Base-by-base conservation (phyloP, 2,797 vertebrate genomes). In the Serranus cabrilla region DNA sequence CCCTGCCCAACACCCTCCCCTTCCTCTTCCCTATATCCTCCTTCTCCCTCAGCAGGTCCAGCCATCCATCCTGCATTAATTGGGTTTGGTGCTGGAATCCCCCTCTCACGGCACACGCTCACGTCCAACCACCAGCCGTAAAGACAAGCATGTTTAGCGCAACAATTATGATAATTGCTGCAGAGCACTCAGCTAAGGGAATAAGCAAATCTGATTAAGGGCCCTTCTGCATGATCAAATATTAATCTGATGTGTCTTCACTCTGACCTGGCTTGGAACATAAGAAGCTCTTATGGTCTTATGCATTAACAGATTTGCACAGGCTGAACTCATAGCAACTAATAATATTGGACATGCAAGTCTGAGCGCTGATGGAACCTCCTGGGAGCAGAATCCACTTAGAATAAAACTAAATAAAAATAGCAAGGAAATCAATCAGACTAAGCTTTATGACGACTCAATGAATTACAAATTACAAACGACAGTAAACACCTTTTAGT, bases 111-210 rank as follows among this genome's bases (percentile, higher is more conserved):
- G 85, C 91, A 91, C 94, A 94, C 89, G 87, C 93, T 93, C 92
- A 95, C 90, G 92, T 94, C 92, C 93, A 93, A 62, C 71, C 93
- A 93, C 94, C 93, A 93, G 80, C 83, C 81, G 81, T 93, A 94
- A 96, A 97, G 95, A 96, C 95, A 96, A 96, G 96, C 95, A 96
- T 95, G 96, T 97, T 98, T 97, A 97, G 95, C 93, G 92, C 95
- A 95, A 97, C 97, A 98, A 98, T 99, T 98, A 97, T 97, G 94
- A 97, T 99, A 97, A 99, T 98, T 97, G 96, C 95, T 95, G 94
- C 95, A 96, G 96, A 96, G 96, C 96, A 96, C 95, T 97, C 96
- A 95, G 94, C 89, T 82, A 85, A 91, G 95, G 95, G 95, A 97
- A 97, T 96, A 96, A 79, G 96, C 95, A 96, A 94, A 97, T 96